These are phyloP conservation scores for Sylvilagus bachmani DNA, from an alignment of 2,113 vertebrate species.

Conservation along the genomic window DNA sequence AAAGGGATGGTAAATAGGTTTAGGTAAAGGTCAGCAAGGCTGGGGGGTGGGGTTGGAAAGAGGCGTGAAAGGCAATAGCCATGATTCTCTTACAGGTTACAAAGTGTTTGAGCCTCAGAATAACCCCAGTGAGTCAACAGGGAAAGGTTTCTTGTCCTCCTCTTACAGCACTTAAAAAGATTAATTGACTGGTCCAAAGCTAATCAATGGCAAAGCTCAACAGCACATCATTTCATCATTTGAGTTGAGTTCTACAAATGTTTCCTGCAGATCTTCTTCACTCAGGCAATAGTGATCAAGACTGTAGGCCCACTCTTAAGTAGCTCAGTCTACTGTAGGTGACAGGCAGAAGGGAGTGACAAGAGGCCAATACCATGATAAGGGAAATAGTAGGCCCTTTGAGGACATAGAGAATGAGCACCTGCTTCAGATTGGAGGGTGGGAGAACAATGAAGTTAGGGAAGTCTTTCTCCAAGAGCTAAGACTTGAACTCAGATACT, in stretches of 20 bases:
- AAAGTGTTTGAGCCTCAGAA: conserved; percentile 22
- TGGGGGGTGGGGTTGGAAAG: neutral
- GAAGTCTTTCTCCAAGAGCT: conserved; percentile 16
- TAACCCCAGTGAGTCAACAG: neutral
- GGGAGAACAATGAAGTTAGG: neutral
- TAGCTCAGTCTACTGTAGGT: neutral
- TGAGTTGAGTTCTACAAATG: conserved; percentile 23
- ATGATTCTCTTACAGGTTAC: conserved; percentile 41
- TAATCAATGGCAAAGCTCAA: neutral
- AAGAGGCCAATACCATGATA: neutral
- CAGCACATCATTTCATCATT: neutral
- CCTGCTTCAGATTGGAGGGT: neutral
- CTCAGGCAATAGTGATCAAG: conserved; percentile 17
- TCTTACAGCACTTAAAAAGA: conserved; percentile 22
- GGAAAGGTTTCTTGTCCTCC: neutral
- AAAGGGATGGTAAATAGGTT: conserved; percentile 63
- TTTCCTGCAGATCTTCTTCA: neutral
- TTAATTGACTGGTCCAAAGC: conserved; percentile 39
- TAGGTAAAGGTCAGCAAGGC: conserved; percentile 51
- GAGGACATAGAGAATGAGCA: neutral
- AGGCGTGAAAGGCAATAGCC: neutral
- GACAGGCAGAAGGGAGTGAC: neutral
- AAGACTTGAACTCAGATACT: conserved; percentile 22
- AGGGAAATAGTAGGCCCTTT: neutral
- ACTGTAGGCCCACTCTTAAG: neutral